Evolutionary conservation across 2,797 vertebrate species (phyloP).

Genomic region (Fringilla coelebs): DNA sequence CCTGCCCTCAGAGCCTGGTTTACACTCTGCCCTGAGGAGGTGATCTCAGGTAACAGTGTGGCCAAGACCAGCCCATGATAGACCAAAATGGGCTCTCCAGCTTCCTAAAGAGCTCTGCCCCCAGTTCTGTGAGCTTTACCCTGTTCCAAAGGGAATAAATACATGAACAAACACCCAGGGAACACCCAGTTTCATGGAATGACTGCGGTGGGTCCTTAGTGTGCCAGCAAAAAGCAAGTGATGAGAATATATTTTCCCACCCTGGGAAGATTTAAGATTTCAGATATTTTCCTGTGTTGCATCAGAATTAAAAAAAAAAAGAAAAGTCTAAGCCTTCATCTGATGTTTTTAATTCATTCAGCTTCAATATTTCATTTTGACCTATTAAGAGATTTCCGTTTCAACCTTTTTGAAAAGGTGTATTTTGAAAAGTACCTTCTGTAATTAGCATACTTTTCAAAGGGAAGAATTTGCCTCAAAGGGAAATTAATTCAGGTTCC

Average conservation of each 20-base stretch:
- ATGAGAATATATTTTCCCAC: not conserved
- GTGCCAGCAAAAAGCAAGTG: not conserved
- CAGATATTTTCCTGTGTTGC: not conserved
- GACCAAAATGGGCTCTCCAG: not conserved
- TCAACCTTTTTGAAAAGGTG: not conserved
- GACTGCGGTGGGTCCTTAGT: not conserved
- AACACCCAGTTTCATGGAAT: not conserved
- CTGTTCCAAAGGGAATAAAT: not conserved
- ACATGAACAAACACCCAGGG: not conserved
- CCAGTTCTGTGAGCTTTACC: not conserved
- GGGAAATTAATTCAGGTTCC: not conserved
- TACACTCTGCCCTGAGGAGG: not conserved
- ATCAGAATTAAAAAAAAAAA: not conserved
- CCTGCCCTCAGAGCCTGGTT: not conserved
- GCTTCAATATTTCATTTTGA: not conserved
- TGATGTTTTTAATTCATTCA: not conserved
- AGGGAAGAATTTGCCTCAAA: not conserved
- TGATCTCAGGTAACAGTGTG: accelerated
- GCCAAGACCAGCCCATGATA: not conserved
- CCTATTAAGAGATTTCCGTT: not conserved
- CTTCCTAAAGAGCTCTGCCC: not conserved
- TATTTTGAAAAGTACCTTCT: not conserved
- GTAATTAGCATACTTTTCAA: not conserved
- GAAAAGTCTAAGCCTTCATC: not conserved
- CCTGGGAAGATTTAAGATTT: not conserved